Conservation (phyloP, 2,797 vertebrate species). For the Agapornis canus region DNA sequence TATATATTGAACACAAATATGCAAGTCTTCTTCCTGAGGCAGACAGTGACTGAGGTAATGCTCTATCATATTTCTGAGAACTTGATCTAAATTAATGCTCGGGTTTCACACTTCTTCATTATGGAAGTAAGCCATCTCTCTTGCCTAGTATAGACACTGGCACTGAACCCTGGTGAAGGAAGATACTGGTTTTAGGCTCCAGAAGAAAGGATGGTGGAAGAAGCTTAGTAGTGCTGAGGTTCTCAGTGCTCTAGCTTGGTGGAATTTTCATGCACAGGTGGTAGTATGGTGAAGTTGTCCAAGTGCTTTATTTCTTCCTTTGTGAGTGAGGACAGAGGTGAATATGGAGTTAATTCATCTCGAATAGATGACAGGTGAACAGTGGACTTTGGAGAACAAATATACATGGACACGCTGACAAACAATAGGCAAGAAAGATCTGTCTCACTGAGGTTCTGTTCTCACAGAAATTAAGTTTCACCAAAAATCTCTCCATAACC, state of each 20-base stretch:
- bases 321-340: background rate
- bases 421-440: background rate
- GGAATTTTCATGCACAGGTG: background rate
- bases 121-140: background rate
- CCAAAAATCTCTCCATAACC: background rate
- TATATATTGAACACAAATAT: background rate
- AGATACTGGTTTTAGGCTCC: background rate
- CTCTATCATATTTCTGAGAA: background rate
- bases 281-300: background rate
- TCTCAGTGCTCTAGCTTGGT: background rate
- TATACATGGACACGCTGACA: fast-evolving
- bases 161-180: background rate
- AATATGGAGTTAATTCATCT: background rate
- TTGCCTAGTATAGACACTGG: background rate
- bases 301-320: background rate
- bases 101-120: background rate
- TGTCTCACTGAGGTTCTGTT: background rate
- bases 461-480: background rate
- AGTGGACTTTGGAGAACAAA: background rate
- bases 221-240: background rate
- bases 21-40: background rate
- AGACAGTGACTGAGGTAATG: fast-evolving
- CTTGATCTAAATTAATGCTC: background rate
- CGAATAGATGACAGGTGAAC: background rate
- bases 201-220: background rate